Conservation (phyloP, 1,140 invertebrate genomes). For the Ruditapes philippinarum region DNA sequence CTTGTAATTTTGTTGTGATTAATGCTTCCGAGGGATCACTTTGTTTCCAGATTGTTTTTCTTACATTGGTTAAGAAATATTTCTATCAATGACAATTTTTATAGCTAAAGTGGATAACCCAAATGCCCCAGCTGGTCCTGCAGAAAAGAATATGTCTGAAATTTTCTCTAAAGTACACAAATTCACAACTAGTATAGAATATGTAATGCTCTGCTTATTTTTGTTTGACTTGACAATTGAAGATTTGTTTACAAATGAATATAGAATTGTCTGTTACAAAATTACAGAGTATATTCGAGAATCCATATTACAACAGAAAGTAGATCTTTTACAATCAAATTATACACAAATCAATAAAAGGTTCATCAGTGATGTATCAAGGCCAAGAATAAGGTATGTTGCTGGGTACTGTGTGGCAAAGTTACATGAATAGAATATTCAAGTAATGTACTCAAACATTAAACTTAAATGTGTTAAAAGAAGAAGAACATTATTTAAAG, state of each 20-base stretch:
- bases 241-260: neutral
- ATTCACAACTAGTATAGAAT: neutral
- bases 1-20: too few relatives aligned
- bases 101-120: neutral
- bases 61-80: neutral
- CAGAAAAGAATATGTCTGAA: neutral
- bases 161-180: neutral
- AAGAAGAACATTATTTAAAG: constrained; percentile 2
- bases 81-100: neutral
- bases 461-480: neutral
- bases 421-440: neutral
- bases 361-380: neutral
- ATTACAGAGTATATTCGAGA: neutral
- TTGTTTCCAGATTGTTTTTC: too few relatives aligned
- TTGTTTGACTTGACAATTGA: neutral
- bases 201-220: neutral
- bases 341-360: neutral
- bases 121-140: neutral
- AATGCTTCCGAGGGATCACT: too few relatives aligned
- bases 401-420: neutral
- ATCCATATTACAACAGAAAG: neutral
- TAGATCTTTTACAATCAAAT: neutral
- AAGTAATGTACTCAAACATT: neutral
- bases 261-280: constrained; percentile 29
- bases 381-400: constrained; percentile 2